phyloP scores from a whole-genome alignment of 2,113 vertebrate genomes.

The Heterocephalus glaber region DNA sequence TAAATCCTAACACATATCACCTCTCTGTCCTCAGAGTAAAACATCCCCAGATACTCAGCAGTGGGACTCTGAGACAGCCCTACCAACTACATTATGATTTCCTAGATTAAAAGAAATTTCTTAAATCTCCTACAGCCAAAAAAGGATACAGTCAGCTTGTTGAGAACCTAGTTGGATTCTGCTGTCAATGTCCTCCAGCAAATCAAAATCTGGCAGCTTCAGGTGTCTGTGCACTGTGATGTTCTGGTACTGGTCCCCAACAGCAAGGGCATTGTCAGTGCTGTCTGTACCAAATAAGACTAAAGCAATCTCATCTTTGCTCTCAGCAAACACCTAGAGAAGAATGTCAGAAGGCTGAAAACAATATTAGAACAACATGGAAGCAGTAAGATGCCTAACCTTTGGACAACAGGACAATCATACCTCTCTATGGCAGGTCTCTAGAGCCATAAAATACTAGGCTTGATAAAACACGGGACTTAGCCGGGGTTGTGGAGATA shows the following conservation, averaged over 20 bases:
- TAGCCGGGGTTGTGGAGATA: not conserved
- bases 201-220: slow-evolving; percentile 93
- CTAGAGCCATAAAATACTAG: not conserved
- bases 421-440: not conserved
- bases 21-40: not conserved
- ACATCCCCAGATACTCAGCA: not conserved
- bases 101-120: not conserved
- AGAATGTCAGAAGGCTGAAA: not conserved
- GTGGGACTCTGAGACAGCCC: not conserved
- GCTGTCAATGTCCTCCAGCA: slow-evolving; percentile 93
- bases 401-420: not conserved
- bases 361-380: not conserved
- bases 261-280: slow-evolving; percentile 89
- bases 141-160: slow-evolving; percentile 97
- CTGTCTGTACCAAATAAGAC: slow-evolving; percentile 94
- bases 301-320: slow-evolving; percentile 93
- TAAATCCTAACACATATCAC: not conserved
- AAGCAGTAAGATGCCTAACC: not conserved
- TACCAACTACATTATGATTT: slow-evolving; percentile 16
- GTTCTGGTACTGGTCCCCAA: slow-evolving; percentile 91
- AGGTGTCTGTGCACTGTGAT: slow-evolving; percentile 91
- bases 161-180: slow-evolving; percentile 87
- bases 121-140: slow-evolving; percentile 26
- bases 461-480: not conserved
- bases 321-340: slow-evolving; percentile 94